Evolutionary conservation across 2,113 vertebrate genomes (phyloP), one percentile per base, ranked within the genome.

Genomic region (Gambusia affinis): DNA sequence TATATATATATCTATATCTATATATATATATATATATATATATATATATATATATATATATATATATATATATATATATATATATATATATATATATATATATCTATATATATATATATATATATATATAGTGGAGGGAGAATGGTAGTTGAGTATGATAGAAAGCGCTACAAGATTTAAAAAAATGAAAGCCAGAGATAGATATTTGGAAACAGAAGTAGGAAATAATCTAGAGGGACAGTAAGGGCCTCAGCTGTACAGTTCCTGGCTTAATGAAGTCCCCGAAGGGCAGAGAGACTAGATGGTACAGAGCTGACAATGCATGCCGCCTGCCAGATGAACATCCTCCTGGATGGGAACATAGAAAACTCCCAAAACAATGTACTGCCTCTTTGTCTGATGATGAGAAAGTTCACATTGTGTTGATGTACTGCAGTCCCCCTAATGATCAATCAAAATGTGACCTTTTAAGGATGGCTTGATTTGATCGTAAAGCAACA

Each of bases 181-280:
- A 78, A 15, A 68, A 80, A 73, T 70, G 37, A 79, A 76, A 31
- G 76, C 80, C 66, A 74, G 76, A 83, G 76, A 89, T 88, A 54
- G 72, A 85, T 79, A 78, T 70, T 70, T 78, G 72, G 63, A 75
- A 78, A 85, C 75, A 44, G 88, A 54, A 78, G 51, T 54, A 54
- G 76, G 73, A 89, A 80, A 80, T 80, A 74, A 88, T 86, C 76
- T 80, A 73, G 57, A 28, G 77, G 78, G 75, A 73, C 73, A 82
- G 82, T 83, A 76, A 69, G 79, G 80, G 86, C 74, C 91, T 89
- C 91, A 92, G 90, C 87, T 91, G 90, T 84, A 86, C 84, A 78
- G 81, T 87, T 85, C 75, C 78, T 14, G 70, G 78, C 76, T 84
- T 92, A 92, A 93, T 90, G 88, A 93, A 87, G 90, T 89, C 90